Evolutionary conservation across 2,797 vertebrate species (phyloP), one percentile per base, ranked within the genome.

Genomic region (Taenioides sp.): DNA sequence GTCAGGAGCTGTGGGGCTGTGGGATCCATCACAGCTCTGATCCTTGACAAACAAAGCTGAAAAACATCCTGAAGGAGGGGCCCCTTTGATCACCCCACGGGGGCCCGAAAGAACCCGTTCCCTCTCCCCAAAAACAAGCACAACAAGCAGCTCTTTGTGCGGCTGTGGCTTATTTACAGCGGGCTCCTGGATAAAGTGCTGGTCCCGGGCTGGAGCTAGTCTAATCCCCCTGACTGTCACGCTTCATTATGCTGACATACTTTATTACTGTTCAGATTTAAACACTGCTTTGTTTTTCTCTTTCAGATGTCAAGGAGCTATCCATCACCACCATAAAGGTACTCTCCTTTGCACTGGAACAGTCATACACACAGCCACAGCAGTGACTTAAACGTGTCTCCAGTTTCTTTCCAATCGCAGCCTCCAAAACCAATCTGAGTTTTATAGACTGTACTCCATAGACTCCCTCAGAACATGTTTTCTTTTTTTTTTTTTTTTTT

Each of bases 261-360:
- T 75, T 77, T 50, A 47, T 66, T 49, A 49, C 27, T 66, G 65
- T 11, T n/a, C 61, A 27, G 68, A 78, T 82, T 74, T 31, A 85
- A 28, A 62, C 28, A 73, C 49, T 4, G 66, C 7, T 20, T 83
- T 79, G 28, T 63, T 77, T 66, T 67, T 59, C 65, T 31, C 2
- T 78, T 88, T 61, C 65, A 88, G 91, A 84, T 83, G 80, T 83
- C 79, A 87, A 80, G 69, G 85, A 86, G 63, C 76, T 92, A 75
- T 84, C 85, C 71, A 84, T 92, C 87, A 91, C 91, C 62, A 90
- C 91, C 11, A 91, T 92, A 81, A 83, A 88, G 91, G 91, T 91
- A 90, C 67, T 77, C 37, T 60, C 23, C 70, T 68, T 2, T 10
- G 22, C 20, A 60, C 22, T 64, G 59, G 62, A 2, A 7, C 60